Conservation (phyloP, 2,113 vertebrate species). For the Tragelaphus buxtoni region DNA sequence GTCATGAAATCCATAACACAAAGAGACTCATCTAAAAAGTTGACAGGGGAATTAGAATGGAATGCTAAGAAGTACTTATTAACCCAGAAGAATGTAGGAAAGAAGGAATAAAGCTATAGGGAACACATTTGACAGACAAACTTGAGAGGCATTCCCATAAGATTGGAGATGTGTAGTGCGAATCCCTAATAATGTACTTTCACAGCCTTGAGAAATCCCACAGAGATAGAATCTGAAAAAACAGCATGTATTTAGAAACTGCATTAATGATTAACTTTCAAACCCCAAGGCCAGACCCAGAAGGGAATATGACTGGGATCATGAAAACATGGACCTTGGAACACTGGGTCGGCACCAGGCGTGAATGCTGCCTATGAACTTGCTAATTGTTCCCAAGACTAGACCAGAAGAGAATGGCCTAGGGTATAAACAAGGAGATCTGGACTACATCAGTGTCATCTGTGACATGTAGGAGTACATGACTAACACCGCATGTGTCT, state of each 20-base stretch:
- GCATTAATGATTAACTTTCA: not conserved
- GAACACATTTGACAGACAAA: not conserved
- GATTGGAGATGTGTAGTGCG: not conserved
- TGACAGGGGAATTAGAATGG: not conserved
- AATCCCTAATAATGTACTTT: not conserved
- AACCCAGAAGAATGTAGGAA: not conserved
- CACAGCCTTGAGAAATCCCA: not conserved
- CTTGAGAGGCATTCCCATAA: not conserved
- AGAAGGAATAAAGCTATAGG: not conserved
- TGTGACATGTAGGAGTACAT: not conserved
- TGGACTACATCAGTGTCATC: fast-evolving
- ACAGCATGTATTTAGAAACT: not conserved
- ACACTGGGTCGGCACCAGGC: not conserved
- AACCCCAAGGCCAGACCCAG: not conserved
- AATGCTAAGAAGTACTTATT: not conserved
- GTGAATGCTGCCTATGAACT: not conserved
- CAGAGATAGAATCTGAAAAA: not conserved
- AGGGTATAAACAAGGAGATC: not conserved
- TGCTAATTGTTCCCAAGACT: not conserved
- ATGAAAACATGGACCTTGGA: not conserved
- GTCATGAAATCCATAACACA: not conserved
- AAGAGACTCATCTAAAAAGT: not conserved
- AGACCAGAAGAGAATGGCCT: not conserved
- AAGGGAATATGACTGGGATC: not conserved
- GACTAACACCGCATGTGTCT: not conserved